Base-by-base conservation (phyloP, 2,797 vertebrate genomes). In the Acropternis orthonyx region DNA sequence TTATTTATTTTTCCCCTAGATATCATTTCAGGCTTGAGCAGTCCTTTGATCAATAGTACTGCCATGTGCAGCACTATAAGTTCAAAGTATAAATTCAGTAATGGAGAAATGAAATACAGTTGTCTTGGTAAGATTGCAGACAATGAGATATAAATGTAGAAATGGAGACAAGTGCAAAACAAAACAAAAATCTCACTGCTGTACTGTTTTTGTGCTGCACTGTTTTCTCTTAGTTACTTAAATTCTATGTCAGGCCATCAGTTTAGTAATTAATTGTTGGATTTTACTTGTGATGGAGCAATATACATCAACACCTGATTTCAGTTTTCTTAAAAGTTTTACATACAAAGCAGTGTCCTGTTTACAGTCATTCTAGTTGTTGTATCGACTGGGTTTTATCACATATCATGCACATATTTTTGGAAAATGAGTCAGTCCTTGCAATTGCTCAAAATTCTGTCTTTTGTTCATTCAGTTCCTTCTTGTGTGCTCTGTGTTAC, bases 71-170 rank as follows among this genome's bases (percentile, higher is more conserved):
- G 65, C 59, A 84, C 62, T 91, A 4, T 58, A 65, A 93, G 75
- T 95, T 95, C 94, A 95, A 97, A 96, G 85, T 46, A 89, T 68
- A 89, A 92, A 96, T 69, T 92, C 77, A 88, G 13, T 86, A 88
- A 92, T 75, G 28, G 83, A 92, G 80, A 94, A 87, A 82, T 73
- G 32, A 74, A 92, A 32, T 44, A 69, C 37, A 76, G 41, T 91
- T 92, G n/a, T 69, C 30, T 36, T 44, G 66, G 43, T 83, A 76
- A 94, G 81, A 88, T 46, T 78, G 58, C 48, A 95, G 34, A 79
- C 66, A 88, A 77, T 74, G 37, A 83, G 17, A 56, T 71, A 46
- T 56, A 92, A 91, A 76, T 52, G 23, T 61, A 88, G 65, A 68
- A 83, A 84, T 30, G 51, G 28, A 88, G 27, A 61, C 0, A 0